A percentile compares a stretch with the other conserved stretches of the same genome.
Evolutionary conservation across 2,113 vertebrate species (phyloP).

Genomic region (Coregonus clupeaformis): DNA sequence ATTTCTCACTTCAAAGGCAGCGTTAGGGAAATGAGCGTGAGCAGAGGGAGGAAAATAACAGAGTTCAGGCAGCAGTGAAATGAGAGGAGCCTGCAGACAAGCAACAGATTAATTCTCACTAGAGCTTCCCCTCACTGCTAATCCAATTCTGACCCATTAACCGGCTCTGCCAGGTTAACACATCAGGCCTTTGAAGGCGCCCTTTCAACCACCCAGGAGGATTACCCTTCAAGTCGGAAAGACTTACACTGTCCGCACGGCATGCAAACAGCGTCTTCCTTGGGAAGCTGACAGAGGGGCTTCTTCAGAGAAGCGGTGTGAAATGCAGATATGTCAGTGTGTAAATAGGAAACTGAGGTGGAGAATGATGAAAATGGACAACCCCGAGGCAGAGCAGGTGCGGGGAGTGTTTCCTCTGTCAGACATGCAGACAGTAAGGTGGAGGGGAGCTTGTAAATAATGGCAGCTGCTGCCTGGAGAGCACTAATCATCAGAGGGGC

Average conservation of each 20-base stretch:
- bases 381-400: neutral
- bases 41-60: neutral
- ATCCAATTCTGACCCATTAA: slow-evolving; percentile 58
- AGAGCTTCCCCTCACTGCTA: slow-evolving; percentile 9
- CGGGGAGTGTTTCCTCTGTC: neutral
- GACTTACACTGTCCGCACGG: neutral
- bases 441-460: neutral
- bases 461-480: neutral
- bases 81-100: neutral
- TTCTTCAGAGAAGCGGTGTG: neutral
- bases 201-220: neutral
- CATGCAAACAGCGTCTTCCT: too few relatives aligned
- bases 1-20: neutral
- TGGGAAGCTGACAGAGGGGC: neutral
- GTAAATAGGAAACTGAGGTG: too few relatives aligned
- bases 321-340: too few relatives aligned
- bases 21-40: too few relatives aligned
- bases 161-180: slow-evolving; percentile 50
- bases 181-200: slow-evolving; percentile 25
- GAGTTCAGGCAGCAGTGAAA: neutral
- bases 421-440: neutral
- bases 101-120: neutral
- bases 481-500: neutral
- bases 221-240: neutral
- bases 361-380: neutral